A percentile compares a stretch with the other conserved stretches of the same genome.
Evolutionary conservation across 1,140 invertebrate species (phyloP).

Genomic region (roundworm (Caenorhabditis elegans)): WBcel235 BX284605.5:6991001-6991500

Average conservation of each 20-base stretch:
- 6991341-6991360: not conserved
- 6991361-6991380: not conserved
- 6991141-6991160: not conserved
- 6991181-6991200: not conserved
- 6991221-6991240: not conserved
- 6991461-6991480: too few relatives aligned
- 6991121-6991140: not conserved
- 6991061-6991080: not conserved
- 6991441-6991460: too few relatives aligned
- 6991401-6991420: not conserved
- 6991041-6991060: not conserved
- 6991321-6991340: not conserved
- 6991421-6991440: too few relatives aligned
- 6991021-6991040: constrained; percentile 19
- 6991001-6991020: not conserved
- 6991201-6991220: not conserved
- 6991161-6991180: not conserved
- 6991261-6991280: not conserved
- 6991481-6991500: too few relatives aligned
- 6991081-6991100: not conserved
- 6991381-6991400: not conserved
- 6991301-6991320: not conserved
- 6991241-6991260: not conserved
- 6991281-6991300: not conserved
- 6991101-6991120: not conserved